Percentiles rank a stretch among this genome's conserved stretches.
phyloP scores from a whole-genome alignment of 1,140 invertebrate genomes.

The Diabrotica virgifera region DNA sequence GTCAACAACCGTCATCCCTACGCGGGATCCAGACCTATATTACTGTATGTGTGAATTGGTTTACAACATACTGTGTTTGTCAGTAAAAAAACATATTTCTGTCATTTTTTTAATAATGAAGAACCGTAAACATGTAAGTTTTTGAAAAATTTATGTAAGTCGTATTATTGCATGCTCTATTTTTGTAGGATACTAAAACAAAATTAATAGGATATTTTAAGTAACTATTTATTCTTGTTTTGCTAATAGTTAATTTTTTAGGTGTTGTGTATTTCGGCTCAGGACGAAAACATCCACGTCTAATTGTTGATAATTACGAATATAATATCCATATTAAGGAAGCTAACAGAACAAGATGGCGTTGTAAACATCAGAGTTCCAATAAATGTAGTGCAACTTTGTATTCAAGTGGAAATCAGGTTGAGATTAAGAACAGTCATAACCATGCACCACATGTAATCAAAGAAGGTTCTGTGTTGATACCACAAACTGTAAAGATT shows the following conservation, averaged over 20 bases:
- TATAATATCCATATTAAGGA: slow-evolving; percentile 28
- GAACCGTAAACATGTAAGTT: too few species aligned
- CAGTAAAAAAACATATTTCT: too few species aligned
- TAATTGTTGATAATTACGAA: slow-evolving; percentile 12
- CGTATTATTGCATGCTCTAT: too few species aligned
- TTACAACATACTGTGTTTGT: too few species aligned
- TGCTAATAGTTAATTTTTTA: slow-evolving; percentile 5
- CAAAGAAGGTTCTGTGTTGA: slow-evolving; percentile 12
- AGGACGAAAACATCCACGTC: slow-evolving; percentile 13
- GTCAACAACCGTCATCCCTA: too few species aligned
- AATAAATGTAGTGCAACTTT: slow-evolving; percentile 29
- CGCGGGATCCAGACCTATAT: too few species aligned
- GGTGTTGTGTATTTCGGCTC: slow-evolving; percentile 11
- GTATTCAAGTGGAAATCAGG: slow-evolving; percentile 27
- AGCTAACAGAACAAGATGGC: slow-evolving; percentile 28
- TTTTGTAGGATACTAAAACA: too few species aligned
- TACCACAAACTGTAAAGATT: slow-evolving; percentile 27
- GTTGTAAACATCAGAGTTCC: slow-evolving; percentile 27
- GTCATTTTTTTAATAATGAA: too few species aligned
- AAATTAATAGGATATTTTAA: too few species aligned
- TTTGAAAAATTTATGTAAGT: too few species aligned
- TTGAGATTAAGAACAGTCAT: slow-evolving; percentile 26
- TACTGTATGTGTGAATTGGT: too few species aligned
- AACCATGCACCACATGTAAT: slow-evolving; percentile 26
- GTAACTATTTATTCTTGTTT: not conserved